These are phyloP conservation scores for Mionectes macconnelli DNA, from an alignment of 2,113 vertebrate species.

Conservation along the genomic window DNA sequence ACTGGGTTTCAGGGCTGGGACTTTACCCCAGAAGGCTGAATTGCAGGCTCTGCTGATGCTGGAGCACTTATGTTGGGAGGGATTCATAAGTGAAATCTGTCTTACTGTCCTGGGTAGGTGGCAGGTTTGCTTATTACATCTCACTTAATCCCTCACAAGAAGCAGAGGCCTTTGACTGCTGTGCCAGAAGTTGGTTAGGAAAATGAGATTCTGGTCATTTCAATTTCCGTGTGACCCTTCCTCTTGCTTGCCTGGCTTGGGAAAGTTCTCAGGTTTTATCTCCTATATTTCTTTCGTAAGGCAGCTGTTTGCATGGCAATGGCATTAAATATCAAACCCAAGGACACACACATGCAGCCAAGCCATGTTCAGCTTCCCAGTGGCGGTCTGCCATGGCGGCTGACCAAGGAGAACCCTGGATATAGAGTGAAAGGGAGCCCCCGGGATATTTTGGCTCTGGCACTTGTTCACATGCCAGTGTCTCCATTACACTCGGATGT, in stretches of 20 bases:
- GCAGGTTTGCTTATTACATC: neutral
- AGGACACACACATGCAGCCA: slow-evolving; percentile 30
- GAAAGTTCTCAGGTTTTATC: slow-evolving; percentile 8
- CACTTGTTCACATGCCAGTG: neutral
- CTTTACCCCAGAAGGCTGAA: neutral
- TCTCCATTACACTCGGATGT: slow-evolving; percentile 30
- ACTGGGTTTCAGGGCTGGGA: slow-evolving; percentile 1
- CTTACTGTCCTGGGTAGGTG: neutral
- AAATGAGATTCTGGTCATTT: neutral
- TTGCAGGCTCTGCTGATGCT: neutral
- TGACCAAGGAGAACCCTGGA: slow-evolving; percentile 50
- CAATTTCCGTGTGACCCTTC: neutral
- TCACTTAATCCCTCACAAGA: neutral
- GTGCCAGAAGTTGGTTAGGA: neutral
- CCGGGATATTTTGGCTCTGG: neutral
- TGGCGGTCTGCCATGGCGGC: slow-evolving; percentile 31
- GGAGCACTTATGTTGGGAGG: neutral
- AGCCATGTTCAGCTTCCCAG: slow-evolving; percentile 25
- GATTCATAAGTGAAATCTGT: neutral
- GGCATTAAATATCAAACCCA: slow-evolving; percentile 59
- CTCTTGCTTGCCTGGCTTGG: neutral
- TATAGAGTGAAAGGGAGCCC: slow-evolving; percentile 37
- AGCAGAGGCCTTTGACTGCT: neutral
- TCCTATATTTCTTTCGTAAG: slow-evolving; percentile 13
- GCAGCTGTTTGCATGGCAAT: slow-evolving; percentile 44